phyloP scores from a whole-genome alignment of 2,113 vertebrate genomes.

The Mastomys natalensis region DNA sequence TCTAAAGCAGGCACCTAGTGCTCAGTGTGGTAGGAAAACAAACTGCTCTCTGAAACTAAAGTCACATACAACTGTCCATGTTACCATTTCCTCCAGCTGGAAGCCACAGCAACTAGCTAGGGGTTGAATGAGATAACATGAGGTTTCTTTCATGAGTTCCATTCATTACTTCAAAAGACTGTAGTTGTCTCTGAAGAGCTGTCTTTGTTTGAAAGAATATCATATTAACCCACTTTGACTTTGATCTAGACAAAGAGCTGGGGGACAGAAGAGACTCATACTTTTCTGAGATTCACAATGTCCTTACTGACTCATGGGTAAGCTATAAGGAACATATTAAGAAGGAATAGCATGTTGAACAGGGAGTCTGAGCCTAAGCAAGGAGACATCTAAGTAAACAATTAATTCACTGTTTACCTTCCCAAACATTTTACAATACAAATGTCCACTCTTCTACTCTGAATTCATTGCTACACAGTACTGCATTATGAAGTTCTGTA shows the following conservation, averaged over 20 bases:
- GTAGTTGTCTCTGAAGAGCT: neutral
- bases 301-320: neutral
- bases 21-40: neutral
- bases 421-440: neutral
- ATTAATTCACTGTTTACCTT: neutral
- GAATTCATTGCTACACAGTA: neutral
- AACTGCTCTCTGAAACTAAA: neutral
- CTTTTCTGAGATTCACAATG: neutral
- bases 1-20: neutral
- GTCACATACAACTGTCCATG: neutral
- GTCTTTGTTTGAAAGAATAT: slow-evolving; percentile 26
- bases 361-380: neutral
- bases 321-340: neutral
- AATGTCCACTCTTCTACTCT: neutral
- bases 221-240: neutral
- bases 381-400: neutral
- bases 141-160: neutral
- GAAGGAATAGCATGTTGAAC: neutral
- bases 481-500: neutral
- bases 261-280: neutral
- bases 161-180: slow-evolving; percentile 1
- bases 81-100: neutral
- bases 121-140: neutral
- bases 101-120: neutral
- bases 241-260: neutral